phyloP scores from a whole-genome alignment of 2,888 invertebrate species.

The Hypena proboscidalis region DNA sequence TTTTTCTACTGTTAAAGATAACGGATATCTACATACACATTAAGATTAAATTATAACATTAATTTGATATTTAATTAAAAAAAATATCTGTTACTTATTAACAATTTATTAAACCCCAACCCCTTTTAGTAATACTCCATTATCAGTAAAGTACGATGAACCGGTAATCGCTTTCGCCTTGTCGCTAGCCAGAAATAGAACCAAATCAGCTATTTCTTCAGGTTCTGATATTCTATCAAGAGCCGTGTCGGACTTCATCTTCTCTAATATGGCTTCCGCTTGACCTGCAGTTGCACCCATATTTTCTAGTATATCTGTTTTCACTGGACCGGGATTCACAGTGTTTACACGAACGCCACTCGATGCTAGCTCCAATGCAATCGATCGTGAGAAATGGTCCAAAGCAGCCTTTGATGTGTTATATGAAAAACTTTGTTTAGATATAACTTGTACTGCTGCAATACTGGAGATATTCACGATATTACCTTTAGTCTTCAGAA shows the following conservation, averaged over 20 bases:
- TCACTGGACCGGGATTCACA: conserved; percentile 40
- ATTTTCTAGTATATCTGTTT: conserved; percentile 12
- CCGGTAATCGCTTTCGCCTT: conserved; percentile 12
- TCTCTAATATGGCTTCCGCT: not conserved
- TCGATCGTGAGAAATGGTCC: conserved; percentile 42
- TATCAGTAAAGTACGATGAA: conserved; percentile 6
- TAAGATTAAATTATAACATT: no score
- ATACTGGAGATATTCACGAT: conserved; percentile 88
- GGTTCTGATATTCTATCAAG: conserved; percentile 8
- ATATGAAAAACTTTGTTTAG: conserved; percentile 20
- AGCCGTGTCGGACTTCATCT: not conserved
- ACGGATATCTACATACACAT: no score
- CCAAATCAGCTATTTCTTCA: conserved; percentile 15
- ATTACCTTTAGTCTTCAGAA: conserved; percentile 72
- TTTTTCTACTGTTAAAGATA: no score
- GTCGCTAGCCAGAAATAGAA: conserved; percentile 11
- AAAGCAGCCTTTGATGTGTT: conserved; percentile 42
- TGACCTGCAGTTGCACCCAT: not conserved
- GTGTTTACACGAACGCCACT: conserved; percentile 88
- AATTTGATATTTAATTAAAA: no score
- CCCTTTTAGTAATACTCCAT: no score
- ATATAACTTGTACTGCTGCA: conserved; percentile 5
- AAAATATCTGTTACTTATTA: no score
- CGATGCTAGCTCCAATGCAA: conserved; percentile 87
- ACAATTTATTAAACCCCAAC: no score